Evolutionary conservation across 2,797 vertebrate genomes (phyloP).

Genomic region (Columba guinea): DNA sequence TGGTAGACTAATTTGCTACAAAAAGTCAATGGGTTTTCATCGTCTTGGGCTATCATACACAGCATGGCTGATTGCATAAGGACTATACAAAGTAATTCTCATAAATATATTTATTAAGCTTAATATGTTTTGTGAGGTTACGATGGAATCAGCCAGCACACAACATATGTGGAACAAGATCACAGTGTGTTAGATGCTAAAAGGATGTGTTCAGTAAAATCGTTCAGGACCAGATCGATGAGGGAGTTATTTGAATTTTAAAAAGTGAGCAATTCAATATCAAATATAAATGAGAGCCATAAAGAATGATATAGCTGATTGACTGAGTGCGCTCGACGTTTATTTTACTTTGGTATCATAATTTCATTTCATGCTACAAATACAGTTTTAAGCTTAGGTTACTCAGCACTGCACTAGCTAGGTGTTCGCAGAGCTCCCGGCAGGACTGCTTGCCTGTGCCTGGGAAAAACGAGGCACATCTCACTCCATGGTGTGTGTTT

Average conservation of each 20-base stretch:
- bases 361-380: slow-evolving; percentile 55
- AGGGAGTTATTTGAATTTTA: slow-evolving; percentile 60
- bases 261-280: slow-evolving; percentile 60
- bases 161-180: slow-evolving; percentile 76
- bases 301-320: slow-evolving; percentile 52
- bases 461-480: background rate
- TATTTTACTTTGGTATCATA: slow-evolving; percentile 53
- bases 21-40: slow-evolving; percentile 92
- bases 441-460: background rate
- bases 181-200: slow-evolving; percentile 67
- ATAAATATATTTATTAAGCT: slow-evolving; percentile 94
- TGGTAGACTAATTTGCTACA: slow-evolving; percentile 91
- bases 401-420: background rate
- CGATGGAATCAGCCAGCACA: slow-evolving; percentile 80
- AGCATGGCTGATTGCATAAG: slow-evolving; percentile 90
- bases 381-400: slow-evolving; percentile 12
- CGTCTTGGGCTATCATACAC: slow-evolving; percentile 88
- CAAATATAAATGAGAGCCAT: slow-evolving; percentile 57
- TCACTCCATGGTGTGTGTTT: background rate
- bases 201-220: slow-evolving; percentile 67
- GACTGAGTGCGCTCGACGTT: slow-evolving; percentile 18
- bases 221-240: slow-evolving; percentile 51
- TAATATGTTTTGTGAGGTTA: slow-evolving; percentile 86
- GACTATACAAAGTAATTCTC: slow-evolving; percentile 89
- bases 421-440: background rate